A percentile compares a stretch with the other conserved stretches of the same genome.
These are phyloP conservation scores for Apoda limacodes DNA, from an alignment of 2,888 invertebrate genomes.

Conservation along the genomic window DNA sequence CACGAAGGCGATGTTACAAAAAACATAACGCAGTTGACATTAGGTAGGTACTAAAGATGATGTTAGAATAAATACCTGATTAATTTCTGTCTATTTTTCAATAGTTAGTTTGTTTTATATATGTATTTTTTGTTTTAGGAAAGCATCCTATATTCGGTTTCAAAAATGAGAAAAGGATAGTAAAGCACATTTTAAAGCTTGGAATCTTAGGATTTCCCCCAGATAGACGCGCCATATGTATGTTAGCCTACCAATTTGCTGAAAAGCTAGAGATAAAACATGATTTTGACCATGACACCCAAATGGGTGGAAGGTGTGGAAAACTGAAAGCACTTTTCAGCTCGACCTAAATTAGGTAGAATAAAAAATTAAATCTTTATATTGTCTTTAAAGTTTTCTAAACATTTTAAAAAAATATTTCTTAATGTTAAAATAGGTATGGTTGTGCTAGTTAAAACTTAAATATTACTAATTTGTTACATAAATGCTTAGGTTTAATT, in stretches of 20 bases:
- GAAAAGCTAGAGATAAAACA: slow-evolving; percentile 21
- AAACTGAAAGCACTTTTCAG: slow-evolving; percentile 4
- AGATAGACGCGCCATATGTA: slow-evolving; percentile 19
- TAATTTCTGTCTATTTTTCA: slow-evolving; percentile 2
- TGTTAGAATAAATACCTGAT: slow-evolving; percentile 2
- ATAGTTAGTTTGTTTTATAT: slow-evolving; percentile 4
- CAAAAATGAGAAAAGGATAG: slow-evolving; percentile 21
- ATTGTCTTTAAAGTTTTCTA: too few species aligned
- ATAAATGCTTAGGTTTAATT: too few species aligned
- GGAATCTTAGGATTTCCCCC: slow-evolving; percentile 21
- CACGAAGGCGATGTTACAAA: slow-evolving; percentile 21
- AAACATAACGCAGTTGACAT: slow-evolving; percentile 17
- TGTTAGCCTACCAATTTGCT: slow-evolving; percentile 24
- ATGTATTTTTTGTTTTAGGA: slow-evolving; percentile 12
- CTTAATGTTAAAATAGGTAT: too few species aligned
- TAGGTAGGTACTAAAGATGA: slow-evolving; percentile 3
- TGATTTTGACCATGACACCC: slow-evolving; percentile 21
- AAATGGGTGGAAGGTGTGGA: slow-evolving; percentile 23
- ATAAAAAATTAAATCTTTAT: too few species aligned
- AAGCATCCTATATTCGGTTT: slow-evolving; percentile 21
- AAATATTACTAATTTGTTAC: too few species aligned
- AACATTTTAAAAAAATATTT: too few species aligned
- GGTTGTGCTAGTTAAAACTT: too few species aligned
- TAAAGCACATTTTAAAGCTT: slow-evolving; percentile 19
- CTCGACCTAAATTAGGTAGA: too few species aligned